A percentile compares a stretch with the other conserved stretches of the same genome.
These are phyloP conservation scores for Drosophila sp. DNA, from an alignment of 1,140 invertebrate species.

Conservation along the genomic window DNA sequence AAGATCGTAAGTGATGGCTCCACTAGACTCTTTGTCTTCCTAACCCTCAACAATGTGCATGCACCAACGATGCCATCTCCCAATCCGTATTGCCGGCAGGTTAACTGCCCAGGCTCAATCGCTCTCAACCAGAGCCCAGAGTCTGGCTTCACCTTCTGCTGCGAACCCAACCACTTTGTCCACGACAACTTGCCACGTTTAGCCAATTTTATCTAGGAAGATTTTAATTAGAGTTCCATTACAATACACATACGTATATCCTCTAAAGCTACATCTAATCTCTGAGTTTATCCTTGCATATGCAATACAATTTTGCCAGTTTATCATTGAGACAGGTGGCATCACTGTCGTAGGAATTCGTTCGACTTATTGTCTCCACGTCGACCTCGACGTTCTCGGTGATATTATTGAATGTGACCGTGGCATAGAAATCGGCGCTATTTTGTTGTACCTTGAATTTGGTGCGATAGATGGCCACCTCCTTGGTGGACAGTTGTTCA, in stretches of 20 bases:
- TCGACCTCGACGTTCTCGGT: constrained; percentile 52
- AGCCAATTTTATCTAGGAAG: constrained; percentile 20
- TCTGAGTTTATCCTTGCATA: constrained; percentile 38
- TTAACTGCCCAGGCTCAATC: neutral
- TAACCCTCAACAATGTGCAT: constrained; percentile 40
- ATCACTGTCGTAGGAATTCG: constrained; percentile 85
- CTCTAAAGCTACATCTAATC: neutral
- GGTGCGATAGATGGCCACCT: constrained; percentile 48
- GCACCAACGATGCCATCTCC: neutral
- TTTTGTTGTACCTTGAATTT: constrained; percentile 72
- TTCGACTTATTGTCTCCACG: constrained; percentile 85
- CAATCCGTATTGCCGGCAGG: neutral
- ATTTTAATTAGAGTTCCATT: neutral
- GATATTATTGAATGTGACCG: constrained; percentile 81
- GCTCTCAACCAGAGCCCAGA: neutral
- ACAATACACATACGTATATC: too few relatives aligned
- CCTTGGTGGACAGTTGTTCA: constrained; percentile 4
- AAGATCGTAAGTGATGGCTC: constrained; percentile 37
- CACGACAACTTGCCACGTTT: constrained; percentile 13
- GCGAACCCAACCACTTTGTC: constrained; percentile 28
- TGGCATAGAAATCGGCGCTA: constrained; percentile 85
- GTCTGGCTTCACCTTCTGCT: constrained; percentile 35
- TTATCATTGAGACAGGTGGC: constrained; percentile 84
- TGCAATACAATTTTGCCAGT: constrained; percentile 84
- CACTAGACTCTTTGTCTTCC: constrained; percentile 7